phyloP scores from a whole-genome alignment of 2,888 invertebrate species.

The Anarsia innoxiella region DNA sequence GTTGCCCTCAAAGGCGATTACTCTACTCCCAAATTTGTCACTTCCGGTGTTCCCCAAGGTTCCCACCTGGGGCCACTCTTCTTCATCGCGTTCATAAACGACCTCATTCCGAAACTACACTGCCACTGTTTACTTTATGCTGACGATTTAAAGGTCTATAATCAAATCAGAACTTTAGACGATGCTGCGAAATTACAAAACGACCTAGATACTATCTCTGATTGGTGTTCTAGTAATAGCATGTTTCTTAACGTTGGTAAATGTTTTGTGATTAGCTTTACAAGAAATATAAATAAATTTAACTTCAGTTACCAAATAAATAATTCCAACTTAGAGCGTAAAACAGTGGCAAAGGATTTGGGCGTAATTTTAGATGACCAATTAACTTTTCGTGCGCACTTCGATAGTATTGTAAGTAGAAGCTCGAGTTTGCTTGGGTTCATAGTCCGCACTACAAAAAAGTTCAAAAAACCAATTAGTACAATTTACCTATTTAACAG shows the following conservation, averaged over 20 bases:
- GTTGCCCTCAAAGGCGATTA: not conserved
- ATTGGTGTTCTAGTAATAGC: not conserved
- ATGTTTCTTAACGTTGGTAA: not conserved
- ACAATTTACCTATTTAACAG: too few species aligned
- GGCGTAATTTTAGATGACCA: too few species aligned
- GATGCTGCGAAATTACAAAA: not conserved
- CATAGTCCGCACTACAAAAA: too few species aligned
- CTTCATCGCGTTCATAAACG: not conserved
- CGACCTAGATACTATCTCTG: not conserved
- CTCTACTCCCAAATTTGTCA: not conserved
- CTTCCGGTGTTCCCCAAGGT: not conserved
- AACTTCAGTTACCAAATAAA: too few species aligned
- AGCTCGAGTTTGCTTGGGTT: too few species aligned
- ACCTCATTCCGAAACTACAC: not conserved
- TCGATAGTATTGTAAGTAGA: too few species aligned
- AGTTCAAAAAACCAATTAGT: too few species aligned
- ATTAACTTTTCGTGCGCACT: too few species aligned
- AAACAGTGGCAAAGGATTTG: too few species aligned
- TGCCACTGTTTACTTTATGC: not conserved
- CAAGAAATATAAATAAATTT: too few species aligned
- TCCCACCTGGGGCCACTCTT: not conserved
- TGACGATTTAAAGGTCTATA: not conserved
- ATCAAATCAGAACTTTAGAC: not conserved
- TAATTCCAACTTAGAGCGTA: too few species aligned
- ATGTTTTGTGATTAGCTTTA: not conserved